These are phyloP conservation scores for Hipparchia sbordonii DNA, from an alignment of 2,888 invertebrate genomes.

Conservation along the genomic window DNA sequence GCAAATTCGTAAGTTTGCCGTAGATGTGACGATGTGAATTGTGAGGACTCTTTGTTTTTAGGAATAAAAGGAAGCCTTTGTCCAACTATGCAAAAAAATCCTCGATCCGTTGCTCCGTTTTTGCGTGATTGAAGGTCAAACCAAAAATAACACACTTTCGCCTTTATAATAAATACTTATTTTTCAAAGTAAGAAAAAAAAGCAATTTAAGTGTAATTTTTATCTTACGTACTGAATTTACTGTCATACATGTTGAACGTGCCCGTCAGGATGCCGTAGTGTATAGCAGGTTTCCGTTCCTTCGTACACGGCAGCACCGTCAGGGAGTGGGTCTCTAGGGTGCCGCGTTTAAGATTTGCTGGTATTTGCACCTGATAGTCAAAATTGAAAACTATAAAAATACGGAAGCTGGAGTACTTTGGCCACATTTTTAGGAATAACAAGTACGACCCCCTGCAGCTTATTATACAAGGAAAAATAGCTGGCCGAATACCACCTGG, in stretches of 20 bases:
- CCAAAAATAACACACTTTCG: too few species aligned
- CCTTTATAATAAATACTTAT: too few species aligned
- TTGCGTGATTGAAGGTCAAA: too few species aligned
- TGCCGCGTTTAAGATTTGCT: conserved; percentile 60
- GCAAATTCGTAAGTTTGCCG: too few species aligned
- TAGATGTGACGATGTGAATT: too few species aligned
- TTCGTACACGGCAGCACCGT: conserved; percentile 71
- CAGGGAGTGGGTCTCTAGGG: conserved; percentile 68
- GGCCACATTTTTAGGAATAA: too few species aligned
- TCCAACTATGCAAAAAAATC: too few species aligned
- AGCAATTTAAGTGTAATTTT: background rate
- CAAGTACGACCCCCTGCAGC: too few species aligned
- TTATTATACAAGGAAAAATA: too few species aligned
- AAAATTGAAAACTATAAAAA: background rate
- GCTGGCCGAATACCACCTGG: too few species aligned
- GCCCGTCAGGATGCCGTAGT: conserved; percentile 72
- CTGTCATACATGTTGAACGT: conserved; percentile 71
- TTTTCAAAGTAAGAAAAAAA: background rate
- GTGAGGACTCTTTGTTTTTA: background rate
- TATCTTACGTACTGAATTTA: conserved; percentile 62
- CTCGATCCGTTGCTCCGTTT: too few species aligned
- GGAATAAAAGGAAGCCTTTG: background rate
- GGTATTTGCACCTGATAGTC: conserved; percentile 58
- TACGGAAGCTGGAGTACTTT: too few species aligned
- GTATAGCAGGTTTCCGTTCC: conserved; percentile 60